phyloP scores from a whole-genome alignment of 1,140 invertebrate species.

The Orchestia grillus region DNA sequence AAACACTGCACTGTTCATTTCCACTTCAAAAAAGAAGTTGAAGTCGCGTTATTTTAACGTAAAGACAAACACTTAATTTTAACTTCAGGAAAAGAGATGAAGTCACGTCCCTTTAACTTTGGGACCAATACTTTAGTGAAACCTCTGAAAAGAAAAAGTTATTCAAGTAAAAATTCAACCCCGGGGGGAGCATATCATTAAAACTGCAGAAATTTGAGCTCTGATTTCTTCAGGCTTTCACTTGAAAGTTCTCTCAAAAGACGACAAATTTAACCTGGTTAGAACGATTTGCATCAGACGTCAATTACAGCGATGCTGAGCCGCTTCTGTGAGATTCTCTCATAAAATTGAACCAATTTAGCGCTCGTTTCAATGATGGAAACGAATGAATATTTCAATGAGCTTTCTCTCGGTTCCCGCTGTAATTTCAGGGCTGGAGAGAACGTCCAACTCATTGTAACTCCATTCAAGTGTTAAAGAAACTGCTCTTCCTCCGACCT shows the following conservation, averaged over 20 bases:
- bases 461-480: no score
- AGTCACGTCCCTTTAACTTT: no score
- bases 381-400: background rate
- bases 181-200: no score
- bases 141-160: no score
- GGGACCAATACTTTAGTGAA: background rate
- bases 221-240: background rate
- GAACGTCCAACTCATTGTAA: background rate
- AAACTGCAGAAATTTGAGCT: no score
- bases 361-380: background rate
- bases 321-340: background rate
- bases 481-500: no score
- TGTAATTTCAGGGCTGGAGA: background rate
- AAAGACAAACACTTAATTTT: background rate
- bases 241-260: background rate
- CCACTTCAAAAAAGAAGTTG: background rate
- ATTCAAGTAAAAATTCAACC: no score
- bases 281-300: background rate
- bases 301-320: background rate
- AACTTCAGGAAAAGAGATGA: background rate
- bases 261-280: background rate
- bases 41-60: no score
- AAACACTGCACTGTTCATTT: background rate
- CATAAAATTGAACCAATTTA: background rate
- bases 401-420: background rate